These are phyloP conservation scores for Struthio camelus DNA, from an alignment of 2,113 vertebrate species.

Conservation along the genomic window DNA sequence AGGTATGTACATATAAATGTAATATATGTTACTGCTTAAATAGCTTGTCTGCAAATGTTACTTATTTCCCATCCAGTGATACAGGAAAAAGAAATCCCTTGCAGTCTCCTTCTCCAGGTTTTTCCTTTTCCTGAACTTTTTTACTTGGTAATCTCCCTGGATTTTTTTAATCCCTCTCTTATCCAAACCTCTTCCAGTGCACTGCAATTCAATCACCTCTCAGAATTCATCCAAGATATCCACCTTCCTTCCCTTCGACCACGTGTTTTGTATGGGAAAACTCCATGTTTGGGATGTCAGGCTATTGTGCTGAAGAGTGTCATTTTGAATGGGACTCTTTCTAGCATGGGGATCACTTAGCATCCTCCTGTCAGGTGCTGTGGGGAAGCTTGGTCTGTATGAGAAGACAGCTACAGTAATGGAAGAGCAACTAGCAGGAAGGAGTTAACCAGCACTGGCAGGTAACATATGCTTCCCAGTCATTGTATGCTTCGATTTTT, in stretches of 20 bases:
- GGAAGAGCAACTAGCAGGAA: not conserved
- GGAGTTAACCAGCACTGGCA: not conserved
- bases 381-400: not conserved
- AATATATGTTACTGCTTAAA: not conserved
- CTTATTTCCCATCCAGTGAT: not conserved
- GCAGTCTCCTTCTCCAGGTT: not conserved
- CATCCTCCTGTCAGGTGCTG: rapidly evolving
- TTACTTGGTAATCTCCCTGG: not conserved
- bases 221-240: not conserved
- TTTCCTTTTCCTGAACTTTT: not conserved
- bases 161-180: not conserved
- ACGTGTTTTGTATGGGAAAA: rapidly evolving
- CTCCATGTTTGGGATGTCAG: not conserved
- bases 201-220: not conserved
- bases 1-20: not conserved
- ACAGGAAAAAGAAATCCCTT: not conserved
- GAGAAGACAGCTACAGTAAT: not conserved
- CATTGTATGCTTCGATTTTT: not conserved
- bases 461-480: not conserved
- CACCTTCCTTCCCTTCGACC: not conserved
- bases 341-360: not conserved
- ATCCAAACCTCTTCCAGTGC: not conserved
- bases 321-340: not conserved
- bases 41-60: not conserved
- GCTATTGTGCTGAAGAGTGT: not conserved